phyloP scores from a whole-genome alignment of 2,113 vertebrate species.

The Arizona elegans region DNA sequence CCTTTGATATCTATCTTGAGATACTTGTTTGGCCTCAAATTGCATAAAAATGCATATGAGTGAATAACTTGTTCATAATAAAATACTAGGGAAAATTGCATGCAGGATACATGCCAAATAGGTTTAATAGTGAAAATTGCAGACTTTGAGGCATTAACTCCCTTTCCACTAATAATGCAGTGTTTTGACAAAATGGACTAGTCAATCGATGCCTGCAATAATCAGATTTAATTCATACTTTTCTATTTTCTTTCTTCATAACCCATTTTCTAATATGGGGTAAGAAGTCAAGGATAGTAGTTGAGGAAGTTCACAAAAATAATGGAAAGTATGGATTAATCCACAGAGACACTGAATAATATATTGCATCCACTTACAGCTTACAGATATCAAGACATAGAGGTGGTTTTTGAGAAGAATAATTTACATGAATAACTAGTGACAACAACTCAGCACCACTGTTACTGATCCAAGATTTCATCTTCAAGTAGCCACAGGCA shows the following conservation, averaged over 20 bases:
- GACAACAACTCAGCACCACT: constrained; percentile 22
- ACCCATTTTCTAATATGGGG: neutral
- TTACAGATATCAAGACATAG: constrained; percentile 29
- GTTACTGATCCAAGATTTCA: constrained; percentile 46
- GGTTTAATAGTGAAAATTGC: neutral
- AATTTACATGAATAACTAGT: constrained; percentile 49
- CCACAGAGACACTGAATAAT: neutral
- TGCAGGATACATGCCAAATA: neutral
- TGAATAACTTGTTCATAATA: neutral
- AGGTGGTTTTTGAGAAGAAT: constrained; percentile 44
- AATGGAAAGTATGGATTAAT: neutral
- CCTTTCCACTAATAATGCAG: neutral
- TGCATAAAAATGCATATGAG: neutral
- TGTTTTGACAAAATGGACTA: neutral
- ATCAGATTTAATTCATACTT: neutral
- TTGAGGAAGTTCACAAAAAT: neutral
- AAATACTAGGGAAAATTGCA: neutral
- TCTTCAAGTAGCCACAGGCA: constrained; percentile 18
- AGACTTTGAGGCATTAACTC: neutral
- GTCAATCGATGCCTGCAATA: neutral
- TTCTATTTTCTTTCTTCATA: neutral
- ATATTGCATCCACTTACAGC: constrained; percentile 5
- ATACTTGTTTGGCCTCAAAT: neutral
- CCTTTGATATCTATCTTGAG: neutral
- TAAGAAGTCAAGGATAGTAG: neutral